A percentile compares a stretch with the other conserved stretches of the same genome.
Evolutionary conservation across 2,797 vertebrate species (phyloP).

Genomic region (Rhabdophis nuchalis): DNA sequence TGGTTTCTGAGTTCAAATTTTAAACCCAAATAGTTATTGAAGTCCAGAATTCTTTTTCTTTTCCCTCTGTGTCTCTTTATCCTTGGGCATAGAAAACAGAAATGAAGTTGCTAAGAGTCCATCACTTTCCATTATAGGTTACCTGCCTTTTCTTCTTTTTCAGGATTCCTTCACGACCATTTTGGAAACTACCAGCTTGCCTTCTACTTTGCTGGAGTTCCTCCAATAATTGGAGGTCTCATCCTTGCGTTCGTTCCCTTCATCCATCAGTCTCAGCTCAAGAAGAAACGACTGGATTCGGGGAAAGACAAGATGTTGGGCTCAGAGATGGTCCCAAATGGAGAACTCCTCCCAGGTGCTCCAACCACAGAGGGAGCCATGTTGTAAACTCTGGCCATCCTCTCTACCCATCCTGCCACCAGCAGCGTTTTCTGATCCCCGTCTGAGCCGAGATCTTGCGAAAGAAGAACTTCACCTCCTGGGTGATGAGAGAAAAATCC

Average conservation of each 20-base stretch:
- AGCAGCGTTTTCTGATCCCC: conserved; percentile 62
- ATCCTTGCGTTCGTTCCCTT: conserved; percentile 93
- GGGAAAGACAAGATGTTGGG: conserved; percentile 87
- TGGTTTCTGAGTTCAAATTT: not conserved
- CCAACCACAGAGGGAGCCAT: conserved; percentile 80
- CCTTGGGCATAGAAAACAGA: not conserved
- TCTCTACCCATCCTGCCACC: conserved; percentile 27
- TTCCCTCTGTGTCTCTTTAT: not conserved
- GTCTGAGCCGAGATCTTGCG: conserved; percentile 54
- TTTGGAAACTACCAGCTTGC: conserved; percentile 85
- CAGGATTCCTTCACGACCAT: conserved; percentile 86
- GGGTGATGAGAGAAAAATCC: conserved; percentile 11
- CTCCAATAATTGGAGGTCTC: conserved; percentile 86
- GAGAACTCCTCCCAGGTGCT: conserved; percentile 89
- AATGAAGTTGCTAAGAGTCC: not conserved
- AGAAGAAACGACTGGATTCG: conserved; percentile 73
- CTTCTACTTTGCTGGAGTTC: conserved; percentile 93
- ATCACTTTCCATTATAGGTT: not conserved
- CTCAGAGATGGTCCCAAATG: conserved; percentile 78
- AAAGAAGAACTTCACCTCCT: conserved; percentile 21
- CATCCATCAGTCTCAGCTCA: conserved; percentile 79
- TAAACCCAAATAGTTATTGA: not conserved
- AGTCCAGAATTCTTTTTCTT: not conserved
- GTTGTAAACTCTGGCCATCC: not conserved
- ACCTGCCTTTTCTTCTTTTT: conserved; percentile 1